phyloP scores from a whole-genome alignment of 2,888 invertebrate species.

The Agrotis segetum region DNA sequence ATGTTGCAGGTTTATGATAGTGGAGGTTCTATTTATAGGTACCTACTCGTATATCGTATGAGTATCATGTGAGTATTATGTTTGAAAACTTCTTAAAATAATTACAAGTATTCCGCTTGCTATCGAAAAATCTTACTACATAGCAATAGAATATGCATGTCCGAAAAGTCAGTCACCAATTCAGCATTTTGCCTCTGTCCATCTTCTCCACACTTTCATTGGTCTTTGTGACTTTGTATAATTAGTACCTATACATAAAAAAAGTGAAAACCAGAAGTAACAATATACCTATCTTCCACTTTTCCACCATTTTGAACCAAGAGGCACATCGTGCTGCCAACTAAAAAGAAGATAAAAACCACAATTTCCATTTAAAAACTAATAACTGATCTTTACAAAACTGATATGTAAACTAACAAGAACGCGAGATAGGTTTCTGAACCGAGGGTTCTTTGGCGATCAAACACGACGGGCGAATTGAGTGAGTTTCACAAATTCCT shows the following conservation, averaged over 20 bases:
- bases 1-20: constrained; percentile 28
- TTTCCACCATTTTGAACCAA: background rate
- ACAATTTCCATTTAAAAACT: constrained; percentile 20
- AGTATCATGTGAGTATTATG: too few relatives aligned
- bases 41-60: background rate
- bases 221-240: too few relatives aligned
- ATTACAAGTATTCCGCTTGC: too few relatives aligned
- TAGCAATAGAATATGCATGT: too few relatives aligned
- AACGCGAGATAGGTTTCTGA: constrained; percentile 51
- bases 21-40: background rate
- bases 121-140: too few relatives aligned
- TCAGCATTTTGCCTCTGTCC: too few relatives aligned
- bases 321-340: background rate
- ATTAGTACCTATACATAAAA: too few relatives aligned
- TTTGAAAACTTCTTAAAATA: too few relatives aligned
- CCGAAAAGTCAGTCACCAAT: too few relatives aligned
- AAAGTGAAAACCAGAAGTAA: too few relatives aligned
- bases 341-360: background rate
- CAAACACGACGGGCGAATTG: constrained; percentile 86
- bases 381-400: constrained; percentile 25
- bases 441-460: constrained; percentile 78
- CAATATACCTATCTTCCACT: too few relatives aligned
- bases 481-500: constrained; percentile 74
- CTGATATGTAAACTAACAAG: constrained; percentile 42
- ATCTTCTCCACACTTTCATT: too few relatives aligned